phyloP scores from a whole-genome alignment of 2,888 invertebrate species.

The Xanthorhoe spadicearia region DNA sequence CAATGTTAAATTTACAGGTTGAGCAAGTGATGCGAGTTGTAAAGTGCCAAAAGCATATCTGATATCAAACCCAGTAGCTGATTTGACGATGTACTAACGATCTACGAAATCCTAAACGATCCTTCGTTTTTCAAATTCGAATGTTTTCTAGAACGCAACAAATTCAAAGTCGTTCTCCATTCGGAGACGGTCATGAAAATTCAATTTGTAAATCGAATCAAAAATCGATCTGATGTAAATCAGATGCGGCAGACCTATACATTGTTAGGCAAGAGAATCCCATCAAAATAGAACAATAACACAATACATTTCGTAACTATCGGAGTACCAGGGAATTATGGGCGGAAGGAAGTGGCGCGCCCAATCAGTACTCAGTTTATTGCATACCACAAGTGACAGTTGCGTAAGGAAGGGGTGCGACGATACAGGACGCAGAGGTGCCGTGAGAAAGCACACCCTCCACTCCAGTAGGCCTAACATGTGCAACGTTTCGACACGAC shows the following conservation, averaged over 20 bases:
- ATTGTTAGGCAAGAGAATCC: slow-evolving; percentile 1
- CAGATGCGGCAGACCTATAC: background rate
- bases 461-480: too few relatives aligned
- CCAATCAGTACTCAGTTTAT: slow-evolving; percentile 46
- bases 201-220: background rate
- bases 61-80: too few relatives aligned
- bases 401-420: slow-evolving; percentile 56
- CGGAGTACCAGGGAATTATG: slow-evolving; percentile 37
- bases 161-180: background rate
- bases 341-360: slow-evolving; percentile 51
- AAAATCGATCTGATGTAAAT: background rate
- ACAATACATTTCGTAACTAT: slow-evolving; percentile 28
- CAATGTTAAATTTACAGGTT: too few relatives aligned
- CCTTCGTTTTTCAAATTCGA: too few relatives aligned
- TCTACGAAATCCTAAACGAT: too few relatives aligned
- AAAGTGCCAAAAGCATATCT: too few relatives aligned
- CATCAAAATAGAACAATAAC: slow-evolving; percentile 11
- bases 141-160: too few relatives aligned
- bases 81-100: too few relatives aligned
- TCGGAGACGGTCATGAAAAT: background rate
- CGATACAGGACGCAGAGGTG: slow-evolving; percentile 45
- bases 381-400: slow-evolving; percentile 44
- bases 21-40: too few relatives aligned
- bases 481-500: too few relatives aligned
- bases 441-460: slow-evolving; percentile 46